Evolutionary conservation across 2,888 invertebrate genomes (phyloP).

Genomic region (Diploptera punctata): DNA sequence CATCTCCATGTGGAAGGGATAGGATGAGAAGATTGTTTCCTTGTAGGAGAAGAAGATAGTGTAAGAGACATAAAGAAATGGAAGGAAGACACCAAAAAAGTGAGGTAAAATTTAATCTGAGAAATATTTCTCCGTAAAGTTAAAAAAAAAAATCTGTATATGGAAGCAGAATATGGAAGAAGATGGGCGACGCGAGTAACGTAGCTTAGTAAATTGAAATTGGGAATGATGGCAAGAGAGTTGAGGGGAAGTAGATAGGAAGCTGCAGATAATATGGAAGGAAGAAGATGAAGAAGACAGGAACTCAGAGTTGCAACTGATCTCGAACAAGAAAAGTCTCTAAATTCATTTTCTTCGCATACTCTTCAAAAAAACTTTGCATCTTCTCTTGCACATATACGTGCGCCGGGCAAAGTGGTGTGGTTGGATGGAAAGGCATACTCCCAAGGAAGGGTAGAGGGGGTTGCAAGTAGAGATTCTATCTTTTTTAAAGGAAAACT

Average conservation of each 20-base stretch:
- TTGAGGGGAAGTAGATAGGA: not conserved
- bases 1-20: not conserved
- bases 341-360: slow-evolving; percentile 17
- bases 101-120: slow-evolving; percentile 4
- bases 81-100: not conserved
- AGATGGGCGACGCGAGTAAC: not conserved
- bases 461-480: slow-evolving; percentile 5
- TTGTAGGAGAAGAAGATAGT: not conserved
- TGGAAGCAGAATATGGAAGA: not conserved
- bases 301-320: slow-evolving; percentile 1
- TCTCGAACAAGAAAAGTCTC: slow-evolving; percentile 10
- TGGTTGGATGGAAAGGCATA: not conserved
- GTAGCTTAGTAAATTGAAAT: not conserved
- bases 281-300: not conserved
- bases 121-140: slow-evolving; percentile 1
- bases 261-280: not conserved
- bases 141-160: slow-evolving; percentile 3
- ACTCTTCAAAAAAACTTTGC: slow-evolving; percentile 17
- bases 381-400: not conserved
- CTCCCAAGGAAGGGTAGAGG: not conserved
- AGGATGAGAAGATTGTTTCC: not conserved
- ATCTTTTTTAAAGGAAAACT: slow-evolving; percentile 31
- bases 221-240: not conserved
- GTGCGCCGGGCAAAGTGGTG: not conserved
- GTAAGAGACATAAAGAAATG: not conserved